phyloP scores from a whole-genome alignment of 2,113 vertebrate species.

The Corydoras sp. region DNA sequence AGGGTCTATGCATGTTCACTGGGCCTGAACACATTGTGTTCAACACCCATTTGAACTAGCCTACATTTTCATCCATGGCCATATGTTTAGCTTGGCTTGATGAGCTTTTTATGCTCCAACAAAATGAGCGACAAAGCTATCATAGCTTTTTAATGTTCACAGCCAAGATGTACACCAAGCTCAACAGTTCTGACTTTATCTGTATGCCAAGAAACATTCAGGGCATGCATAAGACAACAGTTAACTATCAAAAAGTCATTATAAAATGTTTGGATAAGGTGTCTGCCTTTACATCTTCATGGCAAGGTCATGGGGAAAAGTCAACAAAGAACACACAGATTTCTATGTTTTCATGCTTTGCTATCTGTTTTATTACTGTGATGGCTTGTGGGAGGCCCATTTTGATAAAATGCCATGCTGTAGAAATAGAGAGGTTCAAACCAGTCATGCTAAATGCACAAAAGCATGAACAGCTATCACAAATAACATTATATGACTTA shows the following conservation, averaged over 20 bases:
- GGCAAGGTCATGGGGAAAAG: not conserved
- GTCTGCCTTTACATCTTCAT: not conserved
- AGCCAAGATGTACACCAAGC: not conserved
- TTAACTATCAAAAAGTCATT: constrained; percentile 30
- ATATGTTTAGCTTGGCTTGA: constrained; percentile 66
- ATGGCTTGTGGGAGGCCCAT: too few relatives aligned
- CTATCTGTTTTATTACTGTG: too few relatives aligned
- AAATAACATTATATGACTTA: too few relatives aligned
- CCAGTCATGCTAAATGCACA: too few relatives aligned
- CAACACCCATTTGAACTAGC: not conserved
- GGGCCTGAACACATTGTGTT: constrained; percentile 64
- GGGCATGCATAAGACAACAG: constrained; percentile 11
- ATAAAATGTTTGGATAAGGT: constrained; percentile 38
- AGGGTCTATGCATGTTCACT: constrained; percentile 54
- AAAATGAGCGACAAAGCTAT: constrained; percentile 10
- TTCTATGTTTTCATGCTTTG: constrained; percentile 2
- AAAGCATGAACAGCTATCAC: too few relatives aligned
- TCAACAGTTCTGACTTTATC: not conserved
- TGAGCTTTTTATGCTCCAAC: constrained; percentile 64
- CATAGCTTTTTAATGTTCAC: constrained; percentile 1
- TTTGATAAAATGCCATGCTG: too few relatives aligned
- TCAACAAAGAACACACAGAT: constrained; percentile 24
- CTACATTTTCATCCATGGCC: constrained; percentile 56
- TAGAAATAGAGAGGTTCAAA: too few relatives aligned
- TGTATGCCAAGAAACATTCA: not conserved